These are phyloP conservation scores for Pollimyrus isidori DNA, from an alignment of 2,113 vertebrate genomes.

Conservation along the genomic window DNA sequence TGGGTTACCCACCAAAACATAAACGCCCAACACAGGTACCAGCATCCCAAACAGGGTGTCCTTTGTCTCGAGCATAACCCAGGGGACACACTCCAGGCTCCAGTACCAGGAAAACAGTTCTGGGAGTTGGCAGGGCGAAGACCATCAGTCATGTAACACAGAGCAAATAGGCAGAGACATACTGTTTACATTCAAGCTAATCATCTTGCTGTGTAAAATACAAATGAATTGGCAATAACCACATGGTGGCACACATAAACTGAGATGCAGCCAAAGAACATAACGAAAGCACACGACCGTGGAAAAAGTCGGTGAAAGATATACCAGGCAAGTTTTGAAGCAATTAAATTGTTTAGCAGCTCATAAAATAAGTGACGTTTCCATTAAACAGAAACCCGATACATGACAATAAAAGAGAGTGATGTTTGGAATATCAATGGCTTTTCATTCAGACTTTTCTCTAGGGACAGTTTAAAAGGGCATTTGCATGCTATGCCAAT, in stretches of 20 bases:
- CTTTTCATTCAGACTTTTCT: not conserved
- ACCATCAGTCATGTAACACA: not conserved
- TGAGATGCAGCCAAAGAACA: not conserved
- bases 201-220: not conserved
- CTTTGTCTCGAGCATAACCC: not conserved
- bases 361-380: not conserved
- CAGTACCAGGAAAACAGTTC: not conserved
- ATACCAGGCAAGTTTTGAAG: not conserved
- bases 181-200: not conserved
- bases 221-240: not conserved
- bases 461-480: not conserved
- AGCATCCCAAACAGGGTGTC: not conserved
- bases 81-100: not conserved
- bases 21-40: not conserved
- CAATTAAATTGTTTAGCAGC: not conserved
- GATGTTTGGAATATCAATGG: not conserved
- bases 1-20: not conserved
- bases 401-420: not conserved
- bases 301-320: not conserved
- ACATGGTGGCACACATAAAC: not conserved
- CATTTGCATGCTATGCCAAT: conserved; percentile 9
- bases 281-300: not conserved
- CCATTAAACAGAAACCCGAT: conserved; percentile 7
- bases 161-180: not conserved
- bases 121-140: not conserved